Percentiles rank a stretch among this genome's conserved stretches.
phyloP scores from a whole-genome alignment of 2,888 invertebrate species.

The Gari tellinella region DNA sequence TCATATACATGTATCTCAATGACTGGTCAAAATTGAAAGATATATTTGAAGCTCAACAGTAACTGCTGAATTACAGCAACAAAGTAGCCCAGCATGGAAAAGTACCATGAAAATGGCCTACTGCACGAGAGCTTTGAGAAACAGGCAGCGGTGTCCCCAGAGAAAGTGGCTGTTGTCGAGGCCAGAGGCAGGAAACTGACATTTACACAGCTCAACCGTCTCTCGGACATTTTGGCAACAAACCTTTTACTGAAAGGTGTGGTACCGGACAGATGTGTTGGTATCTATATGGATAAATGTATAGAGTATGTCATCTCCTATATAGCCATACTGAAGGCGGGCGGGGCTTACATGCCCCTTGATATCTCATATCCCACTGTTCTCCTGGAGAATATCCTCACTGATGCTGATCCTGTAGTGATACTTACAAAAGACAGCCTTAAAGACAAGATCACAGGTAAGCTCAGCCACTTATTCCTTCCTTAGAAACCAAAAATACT shows the following conservation, averaged over 20 bases:
- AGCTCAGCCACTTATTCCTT: background rate
- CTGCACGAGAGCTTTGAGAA: slow-evolving; percentile 81
- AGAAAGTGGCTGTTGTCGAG: slow-evolving; percentile 72
- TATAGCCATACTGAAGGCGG: slow-evolving; percentile 84
- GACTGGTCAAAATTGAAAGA: no score
- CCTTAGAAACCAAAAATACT: background rate
- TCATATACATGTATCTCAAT: no score
- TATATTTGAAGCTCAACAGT: no score
- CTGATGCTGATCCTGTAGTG: slow-evolving; percentile 82
- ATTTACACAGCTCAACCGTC: slow-evolving; percentile 75
- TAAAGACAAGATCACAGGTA: slow-evolving; percentile 65
- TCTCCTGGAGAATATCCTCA: slow-evolving; percentile 82
- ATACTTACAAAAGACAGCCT: slow-evolving; percentile 75
- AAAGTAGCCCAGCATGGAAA: slow-evolving; percentile 44
- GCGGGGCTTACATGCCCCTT: slow-evolving; percentile 84
- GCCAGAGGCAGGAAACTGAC: slow-evolving; percentile 71
- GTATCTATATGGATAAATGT: slow-evolving; percentile 83
- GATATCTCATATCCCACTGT: slow-evolving; percentile 83
- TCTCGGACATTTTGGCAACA: slow-evolving; percentile 78
- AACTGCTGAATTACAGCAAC: no score
- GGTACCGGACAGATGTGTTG: slow-evolving; percentile 79
- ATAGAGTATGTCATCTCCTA: slow-evolving; percentile 83
- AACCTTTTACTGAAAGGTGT: slow-evolving; percentile 76
- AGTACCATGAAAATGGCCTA: slow-evolving; percentile 74
- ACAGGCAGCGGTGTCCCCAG: slow-evolving; percentile 77